Conservation (phyloP, 53 echinoderm and acorn worm genomes). For the Antedon mediterranea region DNA sequence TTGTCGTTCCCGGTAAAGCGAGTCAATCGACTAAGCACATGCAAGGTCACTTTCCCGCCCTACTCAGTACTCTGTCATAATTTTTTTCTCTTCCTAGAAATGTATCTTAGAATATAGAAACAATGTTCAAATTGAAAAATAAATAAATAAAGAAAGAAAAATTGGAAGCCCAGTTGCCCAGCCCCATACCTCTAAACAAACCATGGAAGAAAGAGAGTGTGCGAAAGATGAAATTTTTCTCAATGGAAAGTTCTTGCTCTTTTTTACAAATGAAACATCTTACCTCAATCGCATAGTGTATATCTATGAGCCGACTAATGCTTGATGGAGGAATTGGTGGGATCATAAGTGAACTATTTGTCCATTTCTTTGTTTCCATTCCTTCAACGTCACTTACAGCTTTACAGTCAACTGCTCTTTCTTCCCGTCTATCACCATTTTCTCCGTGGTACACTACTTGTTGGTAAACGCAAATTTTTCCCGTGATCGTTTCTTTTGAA, state of each 20-base stretch:
- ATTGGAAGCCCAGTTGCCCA: no score
- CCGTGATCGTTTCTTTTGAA: background rate
- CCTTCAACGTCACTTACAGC: background rate
- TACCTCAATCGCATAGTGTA: background rate
- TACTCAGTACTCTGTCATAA: no score
- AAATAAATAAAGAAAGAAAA: no score
- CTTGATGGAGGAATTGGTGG: background rate
- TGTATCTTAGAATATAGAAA: no score
- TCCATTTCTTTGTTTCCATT: background rate
- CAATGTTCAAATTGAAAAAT: no score
- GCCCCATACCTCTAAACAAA: no score
- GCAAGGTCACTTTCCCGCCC: no score
- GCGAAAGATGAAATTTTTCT: background rate
- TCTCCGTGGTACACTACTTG: background rate
- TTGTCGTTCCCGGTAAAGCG: no score
- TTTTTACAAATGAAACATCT: background rate
- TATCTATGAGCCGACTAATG: background rate
- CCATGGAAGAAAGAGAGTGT: background rate
- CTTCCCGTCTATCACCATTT: background rate
- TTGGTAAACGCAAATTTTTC: background rate
- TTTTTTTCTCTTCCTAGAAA: no score
- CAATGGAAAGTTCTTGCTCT: background rate
- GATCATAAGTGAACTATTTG: background rate
- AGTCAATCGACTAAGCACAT: no score
- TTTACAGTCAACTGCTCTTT: background rate